Conservation (phyloP, 2,113 vertebrate genomes). For the Dascyllus trimaculatus region DNA sequence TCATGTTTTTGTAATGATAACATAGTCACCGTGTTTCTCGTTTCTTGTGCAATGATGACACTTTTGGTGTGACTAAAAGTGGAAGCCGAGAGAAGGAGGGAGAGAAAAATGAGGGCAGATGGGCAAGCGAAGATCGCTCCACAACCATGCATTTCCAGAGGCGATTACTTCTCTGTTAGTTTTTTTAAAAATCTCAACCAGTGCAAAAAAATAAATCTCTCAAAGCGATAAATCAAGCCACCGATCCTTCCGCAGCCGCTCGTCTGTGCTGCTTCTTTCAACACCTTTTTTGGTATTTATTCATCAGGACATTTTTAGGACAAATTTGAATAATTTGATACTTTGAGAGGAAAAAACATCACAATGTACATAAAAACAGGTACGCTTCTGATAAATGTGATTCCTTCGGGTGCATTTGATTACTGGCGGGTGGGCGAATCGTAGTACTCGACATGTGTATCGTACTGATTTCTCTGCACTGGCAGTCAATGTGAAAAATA, state of each 20-base stretch:
- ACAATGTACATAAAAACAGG: constrained; percentile 90
- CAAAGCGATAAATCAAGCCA: constrained; percentile 51
- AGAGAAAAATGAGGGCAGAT: constrained; percentile 47
- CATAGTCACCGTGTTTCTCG: constrained; percentile 90
- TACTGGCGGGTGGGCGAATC: constrained; percentile 54
- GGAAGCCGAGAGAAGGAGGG: constrained; percentile 67
- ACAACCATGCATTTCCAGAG: constrained; percentile 56
- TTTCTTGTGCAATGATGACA: constrained; percentile 90
- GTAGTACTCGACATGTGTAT: constrained; percentile 70
- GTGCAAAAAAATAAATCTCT: constrained; percentile 86
- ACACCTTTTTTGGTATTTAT: constrained; percentile 93
- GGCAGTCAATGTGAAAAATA: constrained; percentile 92
- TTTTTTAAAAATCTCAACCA: constrained; percentile 73
- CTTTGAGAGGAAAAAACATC: constrained; percentile 85
- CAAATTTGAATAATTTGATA: constrained; percentile 96
- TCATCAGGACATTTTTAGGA: constrained; percentile 93
- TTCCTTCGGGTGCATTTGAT: constrained; percentile 49
- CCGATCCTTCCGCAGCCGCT: constrained; percentile 85
- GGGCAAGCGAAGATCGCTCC: constrained; percentile 70
- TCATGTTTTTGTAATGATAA: constrained; percentile 85
- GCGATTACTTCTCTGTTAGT: constrained; percentile 39
- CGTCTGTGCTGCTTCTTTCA: constrained; percentile 87
- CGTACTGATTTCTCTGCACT: constrained; percentile 89
- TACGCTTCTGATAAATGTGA: constrained; percentile 72
- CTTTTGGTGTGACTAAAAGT: constrained; percentile 82